Base-by-base conservation (phyloP, 2,113 vertebrate genomes). In the Mugil cephalus region DNA sequence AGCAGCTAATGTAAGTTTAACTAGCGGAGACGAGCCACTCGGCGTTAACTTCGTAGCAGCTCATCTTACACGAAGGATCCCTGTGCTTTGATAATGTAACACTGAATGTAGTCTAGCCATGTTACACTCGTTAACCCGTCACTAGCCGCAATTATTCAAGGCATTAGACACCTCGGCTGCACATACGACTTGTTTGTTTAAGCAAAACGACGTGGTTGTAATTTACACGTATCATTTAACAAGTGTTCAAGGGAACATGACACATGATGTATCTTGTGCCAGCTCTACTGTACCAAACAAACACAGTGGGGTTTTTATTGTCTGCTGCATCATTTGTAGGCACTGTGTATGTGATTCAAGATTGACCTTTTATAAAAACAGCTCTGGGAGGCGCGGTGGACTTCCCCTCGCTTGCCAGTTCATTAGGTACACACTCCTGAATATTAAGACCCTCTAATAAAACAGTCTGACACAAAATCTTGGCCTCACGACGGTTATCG, bases 1-100 rank as follows among this genome's bases (percentile, higher is more conserved):
- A 42, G 19, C n/a, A 6, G 70, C 47, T 67, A 82, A 48, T 54
- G 48, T 60, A 34, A 34, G 19, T 61, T 69, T n/a, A 30, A 76
- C 46, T 30, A 55, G 19, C 70, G 2, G n/a, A 7, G 62, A 65
- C 38, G 10, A 65, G 63, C 34, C 8, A 21, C 45, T 69, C 39
- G 40, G 30, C 39, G 15, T 40, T 55, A 39, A 78, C 64, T 51
- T 43, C 69, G 74, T 71, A 59, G 65, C 56, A 60, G 47, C 17
- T 47, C 51, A 35, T 38, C 5, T 54, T 4, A 50, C 42, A 47
- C 7, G 4, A 13, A n/a, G n/a, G 19, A 36, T 36, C 53, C 54
- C 18, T 4, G 3, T 10, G 18, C 4, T 18, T 34, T 5, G 18
- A 59, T 21, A 8, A 45, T 34, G 1, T 17, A n/a, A 51, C 1